Evolutionary conservation across 1,140 invertebrate species (phyloP).

Genomic region (Armadillidium nasatum): DNA sequence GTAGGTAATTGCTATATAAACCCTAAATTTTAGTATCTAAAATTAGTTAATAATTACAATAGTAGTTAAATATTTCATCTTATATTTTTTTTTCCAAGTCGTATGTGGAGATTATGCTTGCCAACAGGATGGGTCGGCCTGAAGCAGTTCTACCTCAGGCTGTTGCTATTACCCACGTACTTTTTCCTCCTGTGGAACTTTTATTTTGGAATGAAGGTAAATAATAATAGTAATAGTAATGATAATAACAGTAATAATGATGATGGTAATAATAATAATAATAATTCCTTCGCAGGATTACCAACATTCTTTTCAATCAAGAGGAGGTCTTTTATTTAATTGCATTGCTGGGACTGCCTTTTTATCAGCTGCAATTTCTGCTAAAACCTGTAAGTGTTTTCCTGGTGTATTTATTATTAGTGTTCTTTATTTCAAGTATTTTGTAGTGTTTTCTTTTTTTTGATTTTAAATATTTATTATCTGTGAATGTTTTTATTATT

Average conservation of each 20-base stretch:
- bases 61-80: background rate
- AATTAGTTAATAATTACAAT: background rate
- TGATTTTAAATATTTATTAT: too few relatives aligned
- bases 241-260: too few relatives aligned
- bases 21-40: too few relatives aligned
- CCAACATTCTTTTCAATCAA: slow-evolving; percentile 68
- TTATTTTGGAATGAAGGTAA: slow-evolving; percentile 56
- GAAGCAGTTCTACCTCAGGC: slow-evolving; percentile 53
- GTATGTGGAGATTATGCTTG: slow-evolving; percentile 68
- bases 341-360: slow-evolving; percentile 71
- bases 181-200: slow-evolving; percentile 74
- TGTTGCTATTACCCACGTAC: slow-evolving; percentile 70
- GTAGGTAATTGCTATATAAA: too few relatives aligned
- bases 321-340: slow-evolving; percentile 76
- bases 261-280: too few relatives aligned
- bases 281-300: slow-evolving; percentile 54
- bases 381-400: slow-evolving; percentile 65
- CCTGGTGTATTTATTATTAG: background rate
- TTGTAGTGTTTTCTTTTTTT: too few relatives aligned
- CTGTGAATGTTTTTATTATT: too few relatives aligned
- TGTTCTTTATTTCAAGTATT: too few relatives aligned
- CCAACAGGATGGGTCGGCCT: slow-evolving; percentile 38
- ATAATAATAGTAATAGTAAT: background rate
- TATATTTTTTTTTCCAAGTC: slow-evolving; percentile 52
- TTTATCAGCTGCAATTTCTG: slow-evolving; percentile 70